A percentile compares a stretch with the other conserved stretches of the same genome.
Evolutionary conservation across 37 sponge, comb jelly and placozoan genomes (phyloP).

Genomic region (Petrosia ficiformis): DNA sequence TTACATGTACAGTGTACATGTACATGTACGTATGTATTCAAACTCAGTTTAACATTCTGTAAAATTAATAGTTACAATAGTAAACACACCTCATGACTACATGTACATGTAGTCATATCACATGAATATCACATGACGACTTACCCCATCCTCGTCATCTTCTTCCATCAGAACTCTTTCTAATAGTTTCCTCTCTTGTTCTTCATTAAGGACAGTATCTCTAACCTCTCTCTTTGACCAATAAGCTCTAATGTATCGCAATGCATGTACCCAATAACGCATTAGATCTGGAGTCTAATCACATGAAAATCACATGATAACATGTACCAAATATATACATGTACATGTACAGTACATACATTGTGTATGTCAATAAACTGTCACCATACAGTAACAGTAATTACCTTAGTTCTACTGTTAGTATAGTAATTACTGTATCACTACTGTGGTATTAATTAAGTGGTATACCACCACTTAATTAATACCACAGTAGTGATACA

Average conservation of each 20-base stretch:
- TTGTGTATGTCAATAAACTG: no score
- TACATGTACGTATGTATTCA: slow-evolving; percentile 5
- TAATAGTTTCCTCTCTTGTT: slow-evolving; percentile 63
- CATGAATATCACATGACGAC: not conserved
- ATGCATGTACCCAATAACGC: slow-evolving; percentile 57
- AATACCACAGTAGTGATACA: no score
- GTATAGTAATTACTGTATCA: no score
- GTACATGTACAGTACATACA: no score
- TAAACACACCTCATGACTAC: not conserved
- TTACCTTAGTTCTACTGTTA: no score
- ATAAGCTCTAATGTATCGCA: slow-evolving; percentile 71
- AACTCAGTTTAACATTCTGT: not conserved
- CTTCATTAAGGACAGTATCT: slow-evolving; percentile 64
- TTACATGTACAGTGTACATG: slow-evolving; percentile 32
- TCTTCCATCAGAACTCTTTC: slow-evolving; percentile 40
- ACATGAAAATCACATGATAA: not conserved
- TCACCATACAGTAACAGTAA: no score
- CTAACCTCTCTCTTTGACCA: slow-evolving; percentile 65
- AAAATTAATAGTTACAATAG: not conserved
- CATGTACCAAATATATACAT: not conserved
- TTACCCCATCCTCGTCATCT: slow-evolving; percentile 37
- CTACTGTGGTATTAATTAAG: not conserved
- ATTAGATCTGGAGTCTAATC: slow-evolving; percentile 49
- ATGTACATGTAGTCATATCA: not conserved
- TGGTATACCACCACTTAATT: no score